Evolutionary conservation across 2,113 vertebrate species (phyloP).

Genomic region (Forbesichthys agassizii): DNA sequence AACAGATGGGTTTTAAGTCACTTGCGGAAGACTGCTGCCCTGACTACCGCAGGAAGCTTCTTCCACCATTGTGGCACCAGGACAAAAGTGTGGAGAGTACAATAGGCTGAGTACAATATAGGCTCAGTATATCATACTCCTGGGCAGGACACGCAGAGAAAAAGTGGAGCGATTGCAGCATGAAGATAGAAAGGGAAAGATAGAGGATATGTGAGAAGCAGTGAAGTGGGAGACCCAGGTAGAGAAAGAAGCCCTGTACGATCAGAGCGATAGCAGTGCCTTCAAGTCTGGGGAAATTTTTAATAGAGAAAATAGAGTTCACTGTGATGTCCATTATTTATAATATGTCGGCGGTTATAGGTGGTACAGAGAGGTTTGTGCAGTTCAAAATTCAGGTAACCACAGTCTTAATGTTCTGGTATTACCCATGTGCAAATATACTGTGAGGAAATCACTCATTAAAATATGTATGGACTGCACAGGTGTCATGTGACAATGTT

Average conservation of each 20-base stretch:
- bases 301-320: not conserved
- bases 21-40: too few relatives aligned
- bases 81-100: too few relatives aligned
- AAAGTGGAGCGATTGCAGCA: not conserved
- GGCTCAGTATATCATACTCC: too few relatives aligned
- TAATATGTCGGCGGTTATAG: not conserved
- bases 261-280: not conserved
- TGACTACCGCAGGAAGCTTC: too few relatives aligned
- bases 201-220: not conserved
- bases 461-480: too few relatives aligned
- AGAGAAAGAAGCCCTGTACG: not conserved
- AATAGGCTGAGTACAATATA: not conserved
- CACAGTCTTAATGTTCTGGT: not conserved
- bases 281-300: not conserved
- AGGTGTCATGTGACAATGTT: not conserved
- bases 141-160: too few relatives aligned
- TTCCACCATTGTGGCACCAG: too few relatives aligned
- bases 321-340: constrained; percentile 2
- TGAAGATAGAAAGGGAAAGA: not conserved
- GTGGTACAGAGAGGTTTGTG: not conserved
- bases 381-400: not conserved
- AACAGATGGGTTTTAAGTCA: too few relatives aligned
- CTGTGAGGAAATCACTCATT: not conserved
- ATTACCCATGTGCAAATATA: constrained; percentile 1
- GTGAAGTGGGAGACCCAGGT: not conserved